phyloP scores from a whole-genome alignment of 2,888 invertebrate species.

The Idaea dimidiata region DNA sequence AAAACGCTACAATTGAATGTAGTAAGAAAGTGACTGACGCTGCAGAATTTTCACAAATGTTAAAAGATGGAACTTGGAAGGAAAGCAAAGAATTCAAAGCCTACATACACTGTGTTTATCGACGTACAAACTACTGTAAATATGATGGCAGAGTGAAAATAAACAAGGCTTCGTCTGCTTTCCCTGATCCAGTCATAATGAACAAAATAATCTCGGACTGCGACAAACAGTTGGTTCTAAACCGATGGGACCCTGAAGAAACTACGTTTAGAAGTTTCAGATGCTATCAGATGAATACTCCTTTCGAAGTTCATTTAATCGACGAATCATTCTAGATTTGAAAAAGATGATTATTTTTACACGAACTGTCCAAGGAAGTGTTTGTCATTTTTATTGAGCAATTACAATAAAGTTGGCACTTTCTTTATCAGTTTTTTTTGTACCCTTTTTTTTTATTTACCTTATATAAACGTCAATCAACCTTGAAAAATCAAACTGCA shows the following conservation, averaged over 20 bases:
- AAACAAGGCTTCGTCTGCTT: not conserved
- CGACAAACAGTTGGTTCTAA: not conserved
- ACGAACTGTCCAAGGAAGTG: too few species aligned
- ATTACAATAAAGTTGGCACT: too few species aligned
- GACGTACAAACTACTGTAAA: not conserved
- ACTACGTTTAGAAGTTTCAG: not conserved
- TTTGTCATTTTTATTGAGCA: too few species aligned
- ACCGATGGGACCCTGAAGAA: not conserved
- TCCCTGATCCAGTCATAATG: conserved; percentile 4
- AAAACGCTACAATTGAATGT: not conserved
- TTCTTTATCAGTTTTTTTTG: too few species aligned
- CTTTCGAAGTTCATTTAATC: not conserved
- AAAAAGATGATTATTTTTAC: too few species aligned
- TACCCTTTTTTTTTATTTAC: too few species aligned
- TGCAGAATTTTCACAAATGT: not conserved
- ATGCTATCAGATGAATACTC: not conserved
- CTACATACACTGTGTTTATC: not conserved
- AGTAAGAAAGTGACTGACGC: not conserved
- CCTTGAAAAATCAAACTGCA: too few species aligned
- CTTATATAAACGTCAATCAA: too few species aligned
- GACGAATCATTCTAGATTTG: not conserved
- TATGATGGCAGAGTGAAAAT: conserved; percentile 4
- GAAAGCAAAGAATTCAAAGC: conserved; percentile 3
- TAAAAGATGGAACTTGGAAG: not conserved
- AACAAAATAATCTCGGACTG: conserved; percentile 4